Conservation (phyloP, 37 sponge, comb jelly and placozoan genomes). For the Petrosia ficiformis region DNA sequence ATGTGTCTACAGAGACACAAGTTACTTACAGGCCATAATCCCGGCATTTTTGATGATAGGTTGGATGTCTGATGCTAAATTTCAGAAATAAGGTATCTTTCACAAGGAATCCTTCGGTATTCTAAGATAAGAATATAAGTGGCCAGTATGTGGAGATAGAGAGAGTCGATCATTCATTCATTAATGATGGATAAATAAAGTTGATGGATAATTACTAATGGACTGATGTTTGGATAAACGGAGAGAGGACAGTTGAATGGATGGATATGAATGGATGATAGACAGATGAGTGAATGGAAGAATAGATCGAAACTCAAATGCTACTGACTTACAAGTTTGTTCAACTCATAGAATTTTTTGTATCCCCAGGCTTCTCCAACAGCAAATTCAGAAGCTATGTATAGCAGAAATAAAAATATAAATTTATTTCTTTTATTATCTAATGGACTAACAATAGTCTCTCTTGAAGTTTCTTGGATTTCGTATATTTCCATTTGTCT, state of each 20-base stretch:
- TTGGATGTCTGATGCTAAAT: conserved; percentile 69
- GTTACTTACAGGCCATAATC: conserved; percentile 62
- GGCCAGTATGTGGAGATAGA: too few species aligned
- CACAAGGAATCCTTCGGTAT: conserved; percentile 64
- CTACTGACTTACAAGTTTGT: conserved; percentile 62
- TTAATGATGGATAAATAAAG: too few species aligned
- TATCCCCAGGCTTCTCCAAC: conserved; percentile 98
- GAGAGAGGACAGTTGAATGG: too few species aligned
- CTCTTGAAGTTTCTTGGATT: conserved; percentile 35
- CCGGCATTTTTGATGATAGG: conserved; percentile 73
- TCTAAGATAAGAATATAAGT: too few species aligned
- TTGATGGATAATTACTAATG: too few species aligned
- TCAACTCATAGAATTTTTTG: conserved; percentile 82
- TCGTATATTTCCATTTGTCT: conserved; percentile 25
- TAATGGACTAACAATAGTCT: conserved; percentile 51
- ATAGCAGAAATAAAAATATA: not conserved
- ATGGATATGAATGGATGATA: too few species aligned
- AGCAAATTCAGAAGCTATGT: conserved; percentile 79
- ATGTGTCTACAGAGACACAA: too few species aligned
- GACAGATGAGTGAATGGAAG: too few species aligned
- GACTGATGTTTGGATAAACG: too few species aligned
- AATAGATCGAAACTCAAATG: not conserved
- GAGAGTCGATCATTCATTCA: too few species aligned
- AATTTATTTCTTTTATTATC: not conserved
- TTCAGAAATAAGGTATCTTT: conserved; percentile 69